A percentile compares a stretch with the other conserved stretches of the same genome.
phyloP scores from a whole-genome alignment of 2,888 invertebrate genomes.

The Cantharis rufa region DNA sequence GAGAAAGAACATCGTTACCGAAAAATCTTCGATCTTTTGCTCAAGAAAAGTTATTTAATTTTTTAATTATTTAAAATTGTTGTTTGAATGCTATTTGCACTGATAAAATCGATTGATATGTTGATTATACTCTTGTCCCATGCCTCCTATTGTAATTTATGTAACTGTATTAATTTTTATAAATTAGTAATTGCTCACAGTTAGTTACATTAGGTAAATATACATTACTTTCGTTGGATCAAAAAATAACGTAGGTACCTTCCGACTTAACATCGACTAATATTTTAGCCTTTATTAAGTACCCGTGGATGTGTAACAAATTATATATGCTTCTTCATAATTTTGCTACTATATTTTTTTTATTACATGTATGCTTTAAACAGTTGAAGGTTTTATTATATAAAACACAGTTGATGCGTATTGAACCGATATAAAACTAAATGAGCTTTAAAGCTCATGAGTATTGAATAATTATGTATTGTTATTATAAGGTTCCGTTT shows the following conservation, averaged over 20 bases:
- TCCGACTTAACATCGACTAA: neutral
- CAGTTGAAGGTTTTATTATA: neutral
- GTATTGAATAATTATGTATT: neutral
- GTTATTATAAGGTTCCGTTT: neutral
- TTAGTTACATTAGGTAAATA: neutral
- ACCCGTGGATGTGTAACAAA: neutral
- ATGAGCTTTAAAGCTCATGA: neutral
- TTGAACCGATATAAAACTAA: neutral
- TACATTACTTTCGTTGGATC: neutral
- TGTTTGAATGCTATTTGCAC: neutral
- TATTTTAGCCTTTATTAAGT: neutral
- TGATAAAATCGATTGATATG: neutral
- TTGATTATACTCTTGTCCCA: neutral
- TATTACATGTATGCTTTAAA: neutral
- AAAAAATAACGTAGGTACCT: neutral
- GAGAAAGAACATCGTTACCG: neutral
- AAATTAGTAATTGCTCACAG: neutral
- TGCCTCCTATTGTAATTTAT: neutral
- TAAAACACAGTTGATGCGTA: neutral
- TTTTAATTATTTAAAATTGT: neutral
- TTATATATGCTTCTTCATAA: neutral
- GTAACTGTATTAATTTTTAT: neutral
- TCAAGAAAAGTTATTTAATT: neutral
- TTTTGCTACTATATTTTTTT: neutral
- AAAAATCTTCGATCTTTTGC: neutral